Base-by-base conservation (phyloP, 2,113 vertebrate genomes). In the Protobothrops mucrosquamatus region DNA sequence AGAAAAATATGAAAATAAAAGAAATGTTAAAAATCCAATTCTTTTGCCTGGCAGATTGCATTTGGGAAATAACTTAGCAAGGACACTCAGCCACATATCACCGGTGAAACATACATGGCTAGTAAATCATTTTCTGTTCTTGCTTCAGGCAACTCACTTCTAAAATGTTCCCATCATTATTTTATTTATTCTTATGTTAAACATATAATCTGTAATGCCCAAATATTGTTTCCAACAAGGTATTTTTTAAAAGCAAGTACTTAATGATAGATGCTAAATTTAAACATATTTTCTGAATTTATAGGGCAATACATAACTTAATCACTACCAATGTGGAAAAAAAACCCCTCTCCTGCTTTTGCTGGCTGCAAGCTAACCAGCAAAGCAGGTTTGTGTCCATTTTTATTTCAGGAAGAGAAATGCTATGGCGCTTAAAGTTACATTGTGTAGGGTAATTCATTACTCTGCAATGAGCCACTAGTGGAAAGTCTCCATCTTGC, bases 211-310 rank as follows among this genome's bases (percentile, higher is more conserved):
- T 96, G 96, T 96, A 89, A 88, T 92, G 0, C 92, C 95, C 92
- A 95, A 96, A 69, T 85, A 90, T 54, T 94, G 91, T 94, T 95
- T 97, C 95, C 94, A 95, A 93, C 94, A 94, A 95, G 0, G 95
- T 94, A n/a, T 96, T 94, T 43, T 95, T 81, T 43, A 2, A 22
- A 96, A 97, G 94, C 94, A 95, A 95, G 94, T 91, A 52, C 96
- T 97, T 97, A 96, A 96, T 97, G 97, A 96, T 96, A 96, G 96
- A 97, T 96, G 95, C 94, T 94, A 61, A 95, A 93, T 91, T 91
- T 51, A 96, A 95, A 95, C 92, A 94, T 96, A 95, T 95, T 93
- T 92, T 92, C 89, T 61, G 93, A 92, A 95, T 96, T 95, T 94
- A 95, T 94, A 95, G 97, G 96, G 93, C 95, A 96, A 39, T 59